Base-by-base conservation (phyloP, 2,888 invertebrate species). In the Griposia aprilina region DNA sequence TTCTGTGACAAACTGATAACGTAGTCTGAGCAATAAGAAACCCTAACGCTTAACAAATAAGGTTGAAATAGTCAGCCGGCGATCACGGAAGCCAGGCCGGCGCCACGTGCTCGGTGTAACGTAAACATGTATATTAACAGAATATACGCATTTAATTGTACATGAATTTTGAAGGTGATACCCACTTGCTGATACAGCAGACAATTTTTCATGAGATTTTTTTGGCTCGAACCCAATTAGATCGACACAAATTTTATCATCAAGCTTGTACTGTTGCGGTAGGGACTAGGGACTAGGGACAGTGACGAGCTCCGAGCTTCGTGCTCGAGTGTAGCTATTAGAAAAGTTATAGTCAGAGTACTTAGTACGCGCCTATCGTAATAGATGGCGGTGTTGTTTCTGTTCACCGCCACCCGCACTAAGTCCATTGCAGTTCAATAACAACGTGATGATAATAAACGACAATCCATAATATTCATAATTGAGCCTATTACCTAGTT, bases 21-120 rank as follows among this genome's bases (percentile, higher is more conserved):
- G 62, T 60, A 13, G 23, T 50, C 48, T 52, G 20, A 69, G 2
- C 55, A 41, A 83, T 30, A 57, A 5, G 77, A 45, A 67, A 82
- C 80, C 60, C 50, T 87, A 80, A 26, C 1, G 0, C 7, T 3
- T 11, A 7, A 10, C 11, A 0, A 15, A 60, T 72, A 78, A 84
- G 73, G 63, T 75, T 7, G 50, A 85, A 76, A 48, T 76, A 67
- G 26, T 7, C 52, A 60, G 45, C 10, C 62, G 11, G 60, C 55
- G 26, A 45, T 69, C 17, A 30, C 79, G 68, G 75, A 75, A 80
- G 86, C 70, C 71, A 78, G n/a, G 50, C 78, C 81, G 78, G 70
- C 81, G 52, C 89, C 92, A 91, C 90, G 92, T 91, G 92, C 87
- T 82, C 81, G 79, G 17, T 66, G 68, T 74, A 79, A 77, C 74